Conservation (phyloP, 37 sponge, comb jelly and placozoan species). For the Hexactinellida sp. region DNA sequence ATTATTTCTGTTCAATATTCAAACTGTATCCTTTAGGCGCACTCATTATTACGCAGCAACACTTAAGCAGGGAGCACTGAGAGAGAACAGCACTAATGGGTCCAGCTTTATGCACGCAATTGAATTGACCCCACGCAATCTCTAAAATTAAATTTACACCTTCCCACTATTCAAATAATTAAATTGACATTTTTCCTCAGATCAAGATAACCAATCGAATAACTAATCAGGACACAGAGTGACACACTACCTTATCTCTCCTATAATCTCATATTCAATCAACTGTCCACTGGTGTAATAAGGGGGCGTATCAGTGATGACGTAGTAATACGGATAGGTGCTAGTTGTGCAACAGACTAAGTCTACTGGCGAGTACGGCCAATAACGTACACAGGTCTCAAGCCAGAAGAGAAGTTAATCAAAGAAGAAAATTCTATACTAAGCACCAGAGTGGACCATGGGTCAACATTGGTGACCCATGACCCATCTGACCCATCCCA, state of each 20-base stretch:
- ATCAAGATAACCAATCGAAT: not conserved
- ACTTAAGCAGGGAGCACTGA: not conserved
- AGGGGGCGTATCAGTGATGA: not conserved
- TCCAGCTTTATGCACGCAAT: not conserved
- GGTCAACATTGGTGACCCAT: too few species aligned
- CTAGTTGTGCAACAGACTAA: not conserved
- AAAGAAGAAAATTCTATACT: too few species aligned
- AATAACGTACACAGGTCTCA: too few species aligned
- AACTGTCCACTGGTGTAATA: not conserved
- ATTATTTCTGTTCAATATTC: too few species aligned
- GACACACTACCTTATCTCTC: not conserved
- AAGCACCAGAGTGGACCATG: too few species aligned
- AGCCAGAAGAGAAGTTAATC: too few species aligned
- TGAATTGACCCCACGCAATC: not conserved
- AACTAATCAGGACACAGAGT: not conserved
- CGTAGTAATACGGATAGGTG: not conserved
- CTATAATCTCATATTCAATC: not conserved
- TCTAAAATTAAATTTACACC: not conserved
- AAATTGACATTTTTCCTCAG: not conserved
- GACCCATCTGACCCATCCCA: too few species aligned
- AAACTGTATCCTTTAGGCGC: too few species aligned
- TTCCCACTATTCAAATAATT: not conserved
- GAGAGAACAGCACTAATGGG: constrained; percentile 17
- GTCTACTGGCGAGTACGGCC: too few species aligned
- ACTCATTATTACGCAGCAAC: too few species aligned